Evolutionary conservation across 2,888 invertebrate species (phyloP).

Genomic region (Melinaea marsaeus): DNA sequence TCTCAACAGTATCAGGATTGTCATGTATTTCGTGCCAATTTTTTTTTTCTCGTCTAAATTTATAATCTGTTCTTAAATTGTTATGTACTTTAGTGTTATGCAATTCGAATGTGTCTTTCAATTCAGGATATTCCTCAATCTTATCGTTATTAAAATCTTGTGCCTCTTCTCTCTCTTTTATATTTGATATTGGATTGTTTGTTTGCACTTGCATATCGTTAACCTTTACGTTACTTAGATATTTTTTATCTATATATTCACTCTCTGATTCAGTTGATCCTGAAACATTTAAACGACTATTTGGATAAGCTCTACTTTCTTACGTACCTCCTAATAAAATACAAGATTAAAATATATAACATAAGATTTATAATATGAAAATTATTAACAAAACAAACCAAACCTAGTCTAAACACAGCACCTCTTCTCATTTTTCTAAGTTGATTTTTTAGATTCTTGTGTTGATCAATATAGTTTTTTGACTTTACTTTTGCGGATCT

Average conservation of each 20-base stretch:
- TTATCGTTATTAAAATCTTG: background rate
- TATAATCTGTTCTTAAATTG: background rate
- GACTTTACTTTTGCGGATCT: background rate
- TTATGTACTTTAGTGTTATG: constrained; percentile 5
- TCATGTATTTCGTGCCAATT: constrained; percentile 3
- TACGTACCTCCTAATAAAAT: too few species aligned
- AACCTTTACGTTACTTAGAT: constrained; percentile 8
- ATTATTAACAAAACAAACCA: background rate
- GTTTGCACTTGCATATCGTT: too few species aligned
- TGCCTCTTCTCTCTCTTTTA: too few species aligned
- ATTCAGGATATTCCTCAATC: background rate
- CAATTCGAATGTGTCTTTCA: constrained; percentile 8
- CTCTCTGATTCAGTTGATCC: background rate
- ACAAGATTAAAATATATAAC: too few species aligned
- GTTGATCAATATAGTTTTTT: background rate
- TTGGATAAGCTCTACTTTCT: too few species aligned
- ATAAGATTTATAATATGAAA: background rate
- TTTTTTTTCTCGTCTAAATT: background rate
- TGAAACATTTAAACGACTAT: too few species aligned
- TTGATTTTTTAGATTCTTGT: constrained; percentile 15
- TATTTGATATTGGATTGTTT: too few species aligned
- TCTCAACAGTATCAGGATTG: background rate
- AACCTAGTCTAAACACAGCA: constrained; percentile 10
- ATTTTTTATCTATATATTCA: background rate
- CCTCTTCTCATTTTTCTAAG: constrained; percentile 17